Conservation (phyloP, 2,888 invertebrate species). For the Plagiodera versicolora region DNA sequence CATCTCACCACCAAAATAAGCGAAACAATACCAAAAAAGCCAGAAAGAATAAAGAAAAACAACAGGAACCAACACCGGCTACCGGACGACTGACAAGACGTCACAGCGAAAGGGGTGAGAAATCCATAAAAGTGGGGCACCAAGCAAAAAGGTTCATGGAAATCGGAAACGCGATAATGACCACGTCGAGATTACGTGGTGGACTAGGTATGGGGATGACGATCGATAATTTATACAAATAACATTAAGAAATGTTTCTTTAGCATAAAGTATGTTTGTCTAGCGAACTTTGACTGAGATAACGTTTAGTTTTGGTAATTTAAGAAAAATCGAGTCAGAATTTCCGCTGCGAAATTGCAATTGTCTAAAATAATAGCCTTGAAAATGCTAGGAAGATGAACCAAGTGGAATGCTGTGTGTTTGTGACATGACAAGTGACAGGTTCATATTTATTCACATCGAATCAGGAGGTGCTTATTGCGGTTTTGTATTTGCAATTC, state of each 20-base stretch:
- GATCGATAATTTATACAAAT: constrained; percentile 29
- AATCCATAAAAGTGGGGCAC: constrained; percentile 23
- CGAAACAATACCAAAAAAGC: constrained; percentile 32
- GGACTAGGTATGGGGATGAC: constrained; percentile 33
- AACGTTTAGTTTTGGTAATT: too few species aligned
- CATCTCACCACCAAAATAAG: constrained; percentile 36
- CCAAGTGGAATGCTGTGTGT: too few species aligned
- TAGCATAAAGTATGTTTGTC: constrained; percentile 4
- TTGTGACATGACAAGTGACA: too few species aligned
- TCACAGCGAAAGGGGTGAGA: constrained; percentile 16
- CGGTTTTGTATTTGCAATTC: too few species aligned
- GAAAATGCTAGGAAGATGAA: too few species aligned
- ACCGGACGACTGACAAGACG: constrained; percentile 8
- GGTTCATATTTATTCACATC: too few species aligned
- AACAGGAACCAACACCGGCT: constrained; percentile 7
- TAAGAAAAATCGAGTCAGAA: too few species aligned
- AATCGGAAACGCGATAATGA: constrained; percentile 35
- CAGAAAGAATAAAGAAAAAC: constrained; percentile 25
- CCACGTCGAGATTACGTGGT: constrained; percentile 25
- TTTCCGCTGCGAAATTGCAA: too few species aligned
- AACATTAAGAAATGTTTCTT: constrained; percentile 11
- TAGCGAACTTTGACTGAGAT: too few species aligned
- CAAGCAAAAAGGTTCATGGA: constrained; percentile 30
- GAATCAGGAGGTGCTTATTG: too few species aligned
- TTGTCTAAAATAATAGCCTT: too few species aligned